A percentile compares a stretch with the other conserved stretches of the same genome.
Evolutionary conservation across 2,797 vertebrate species (phyloP).

Genomic region (Gambusia yucatana): DNA sequence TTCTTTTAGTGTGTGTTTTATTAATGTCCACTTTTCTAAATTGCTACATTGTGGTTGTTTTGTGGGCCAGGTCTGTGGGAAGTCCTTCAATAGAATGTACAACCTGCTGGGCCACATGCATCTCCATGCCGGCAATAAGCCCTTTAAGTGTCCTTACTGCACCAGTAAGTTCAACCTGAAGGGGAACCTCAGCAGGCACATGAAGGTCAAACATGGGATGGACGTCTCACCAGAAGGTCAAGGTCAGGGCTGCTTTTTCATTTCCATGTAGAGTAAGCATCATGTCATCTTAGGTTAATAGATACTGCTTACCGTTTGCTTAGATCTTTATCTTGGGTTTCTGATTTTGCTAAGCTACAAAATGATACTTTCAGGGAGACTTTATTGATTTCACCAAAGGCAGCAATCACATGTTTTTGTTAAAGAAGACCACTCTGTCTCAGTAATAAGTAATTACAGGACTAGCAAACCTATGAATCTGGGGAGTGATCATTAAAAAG

Average conservation of each 20-base stretch:
- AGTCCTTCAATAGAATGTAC: constrained; percentile 99
- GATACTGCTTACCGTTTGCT: not conserved
- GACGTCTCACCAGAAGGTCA: constrained; percentile 94
- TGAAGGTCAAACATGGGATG: constrained; percentile 99
- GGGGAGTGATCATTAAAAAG: not conserved
- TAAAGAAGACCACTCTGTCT: not conserved
- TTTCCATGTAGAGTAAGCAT: not conserved
- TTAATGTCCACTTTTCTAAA: not conserved
- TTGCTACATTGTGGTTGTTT: not conserved
- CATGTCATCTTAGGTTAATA: not conserved
- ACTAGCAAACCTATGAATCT: too few species aligned
- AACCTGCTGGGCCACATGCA: constrained; percentile 99
- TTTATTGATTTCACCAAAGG: not conserved
- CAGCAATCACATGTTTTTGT: not conserved
- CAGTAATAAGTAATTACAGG: not conserved
- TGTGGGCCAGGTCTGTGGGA: constrained; percentile 91
- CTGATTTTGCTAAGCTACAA: not conserved
- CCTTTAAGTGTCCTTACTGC: constrained; percentile 98
- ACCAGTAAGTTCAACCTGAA: constrained; percentile 99
- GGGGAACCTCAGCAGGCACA: constrained; percentile 97
- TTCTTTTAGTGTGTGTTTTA: not conserved
- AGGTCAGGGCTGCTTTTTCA: constrained; percentile 76
- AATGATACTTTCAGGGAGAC: not conserved
- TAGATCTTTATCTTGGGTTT: not conserved
- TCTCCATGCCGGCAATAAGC: constrained; percentile 95